Evolutionary conservation across 2,797 vertebrate genomes (phyloP).

Genomic region (Discoglossus pictus): DNA sequence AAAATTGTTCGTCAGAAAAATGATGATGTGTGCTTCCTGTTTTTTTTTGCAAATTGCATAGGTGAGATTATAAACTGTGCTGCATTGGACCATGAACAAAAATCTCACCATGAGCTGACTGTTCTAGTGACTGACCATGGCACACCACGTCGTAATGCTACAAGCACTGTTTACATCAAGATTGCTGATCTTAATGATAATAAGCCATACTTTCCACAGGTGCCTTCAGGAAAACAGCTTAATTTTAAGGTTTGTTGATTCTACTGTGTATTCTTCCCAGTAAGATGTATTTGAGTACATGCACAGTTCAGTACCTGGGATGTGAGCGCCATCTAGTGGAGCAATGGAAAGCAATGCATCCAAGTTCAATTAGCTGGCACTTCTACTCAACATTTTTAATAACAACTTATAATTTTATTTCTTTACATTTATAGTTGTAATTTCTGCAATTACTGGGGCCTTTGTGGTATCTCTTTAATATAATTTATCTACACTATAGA

Average conservation of each 20-base stretch:
- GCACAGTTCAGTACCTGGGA: conserved; percentile 29
- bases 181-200: conserved; percentile 87
- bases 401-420: too few species aligned
- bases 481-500: too few species aligned
- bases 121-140: conserved; percentile 86
- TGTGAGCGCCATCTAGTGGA: conserved; percentile 68
- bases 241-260: conserved; percentile 73
- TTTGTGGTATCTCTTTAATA: too few species aligned
- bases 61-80: conserved; percentile 88
- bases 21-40: too few species aligned
- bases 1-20: too few species aligned
- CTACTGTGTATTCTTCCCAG: too few species aligned
- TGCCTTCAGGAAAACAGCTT: conserved; percentile 67
- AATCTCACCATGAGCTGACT: conserved; percentile 75
- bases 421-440: too few species aligned
- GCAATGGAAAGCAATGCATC: too few species aligned
- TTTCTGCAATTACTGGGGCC: too few species aligned
- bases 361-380: too few species aligned
- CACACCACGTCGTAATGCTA: conserved; percentile 77
- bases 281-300: background rate
- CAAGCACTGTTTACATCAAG: conserved; percentile 68
- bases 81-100: conserved; percentile 81
- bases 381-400: background rate
- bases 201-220: conserved; percentile 78
- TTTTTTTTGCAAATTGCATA: conserved; percentile 51